Base-by-base conservation (phyloP, 2,113 vertebrate genomes). In the Malurus melanocephalus region DNA sequence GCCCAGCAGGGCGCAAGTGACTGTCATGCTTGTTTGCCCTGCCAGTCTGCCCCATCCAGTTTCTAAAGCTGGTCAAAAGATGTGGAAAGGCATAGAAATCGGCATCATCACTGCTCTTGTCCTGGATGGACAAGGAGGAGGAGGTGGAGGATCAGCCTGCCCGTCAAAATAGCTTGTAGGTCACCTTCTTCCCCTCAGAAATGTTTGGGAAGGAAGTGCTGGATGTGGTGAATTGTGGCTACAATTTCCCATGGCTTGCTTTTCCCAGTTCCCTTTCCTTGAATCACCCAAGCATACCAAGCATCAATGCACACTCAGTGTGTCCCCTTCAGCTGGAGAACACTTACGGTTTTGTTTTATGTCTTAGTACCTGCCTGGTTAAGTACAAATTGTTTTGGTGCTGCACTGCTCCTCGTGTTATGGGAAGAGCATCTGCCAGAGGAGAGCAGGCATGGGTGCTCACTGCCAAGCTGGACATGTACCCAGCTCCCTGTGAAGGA, bases 331-430 rank as follows among this genome's bases (percentile, higher is more conserved):
- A 43, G 26, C 17, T 94, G 77, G 21, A 80, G 56, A 61, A 65
- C 40, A 45, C 16, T 53, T 32, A 17, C 61, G 42, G 2, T 87
- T 77, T 85, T 15, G 7, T 86, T 86, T 77, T 35, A 21, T 2
- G 2, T 12, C 40, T 6, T 30, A 48, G 11, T 22, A 52, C 0
- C 1, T 60, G 18, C 21, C 40, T 71, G 16, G 20, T 43, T 53
- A 56, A 40, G n/a, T 64, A 5, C 66, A 46, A 81, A 51, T 6
- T 8, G 40, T 55, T 40, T 33, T 87, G 32, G 16, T 53, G 40
- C 38, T 67, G n/a, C 4, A 0, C 23, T 30, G 59, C 17, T 42
- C 14, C 53, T 51, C 0, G 0, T 71, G 23, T 75, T n/a, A 14
- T 16, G 74, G 81, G 45, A 75, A 32, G 75, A 82, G n/a, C n/a